Base-by-base conservation (phyloP, 2,797 vertebrate species). In the Oryzias sinensis region DNA sequence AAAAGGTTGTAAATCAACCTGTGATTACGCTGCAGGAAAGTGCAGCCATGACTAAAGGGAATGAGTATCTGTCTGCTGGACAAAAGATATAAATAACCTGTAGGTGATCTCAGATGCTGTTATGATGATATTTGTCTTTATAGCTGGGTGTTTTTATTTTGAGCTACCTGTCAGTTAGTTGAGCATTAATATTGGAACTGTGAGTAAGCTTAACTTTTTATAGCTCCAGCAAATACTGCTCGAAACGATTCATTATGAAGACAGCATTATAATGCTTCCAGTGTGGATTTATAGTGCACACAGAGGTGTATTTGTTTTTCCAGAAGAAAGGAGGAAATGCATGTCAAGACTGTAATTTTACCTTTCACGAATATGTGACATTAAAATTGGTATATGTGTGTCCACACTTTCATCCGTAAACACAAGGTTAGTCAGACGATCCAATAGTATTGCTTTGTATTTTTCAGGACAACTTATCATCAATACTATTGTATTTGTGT, bases 21-120 rank as follows among this genome's bases (percentile, higher is more conserved):
- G 43, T 83, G 80, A 85, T 87, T 86, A 86, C 70, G 62, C 52
- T 62, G 57, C 63, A 58, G 70, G 37, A 54, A 83, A 61, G 62
- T 65, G 44, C 52, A 85, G 68, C 50, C 55, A 44, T 62, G 78
- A 81, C 70, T 87, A 86, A 80, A 62, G 53, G 65, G 59, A 29
- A 69, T 85, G 80, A 83, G 68, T 53, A 29, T 76, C 68, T 68
- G 80, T 82, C 84, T 89, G 72, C 62, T 69, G 80, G 76, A 78
- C 72, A 76, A 77, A 72, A 66, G 71, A 70, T 59, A 60, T 82
- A 77, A 22, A 86, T 82, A 74, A 77, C 47, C 56, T 62, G 44
- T 8, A 53, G 58, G 49, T 78, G 74, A 76, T 73, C 64, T 79
- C 68, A 65, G 25, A 73, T 61, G 56, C 81, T 81, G 79, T 87